Evolutionary conservation across 2,888 invertebrate species (phyloP).

Genomic region (Timandra comae): DNA sequence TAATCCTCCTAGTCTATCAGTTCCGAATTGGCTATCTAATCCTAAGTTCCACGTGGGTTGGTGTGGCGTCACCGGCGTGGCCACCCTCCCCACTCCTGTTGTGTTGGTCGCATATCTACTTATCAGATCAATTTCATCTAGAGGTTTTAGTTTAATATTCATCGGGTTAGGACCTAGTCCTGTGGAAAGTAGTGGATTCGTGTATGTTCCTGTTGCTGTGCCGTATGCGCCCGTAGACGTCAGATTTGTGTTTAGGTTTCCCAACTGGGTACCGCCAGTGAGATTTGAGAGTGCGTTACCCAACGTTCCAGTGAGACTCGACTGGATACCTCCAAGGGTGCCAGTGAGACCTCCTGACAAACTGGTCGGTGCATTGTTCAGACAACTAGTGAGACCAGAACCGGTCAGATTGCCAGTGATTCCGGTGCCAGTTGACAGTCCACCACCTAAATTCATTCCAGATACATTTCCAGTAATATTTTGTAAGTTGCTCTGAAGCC

Average conservation of each 20-base stretch:
- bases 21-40: slow-evolving; percentile 77
- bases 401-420: slow-evolving; percentile 71
- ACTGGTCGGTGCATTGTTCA: slow-evolving; percentile 62
- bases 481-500: slow-evolving; percentile 67
- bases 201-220: slow-evolving; percentile 73
- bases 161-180: slow-evolving; percentile 76
- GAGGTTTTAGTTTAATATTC: slow-evolving; percentile 82
- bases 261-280: slow-evolving; percentile 58
- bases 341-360: slow-evolving; percentile 60
- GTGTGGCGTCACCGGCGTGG: slow-evolving; percentile 80
- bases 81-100: slow-evolving; percentile 68
- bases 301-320: slow-evolving; percentile 57
- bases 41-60: slow-evolving; percentile 78
- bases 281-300: slow-evolving; percentile 62
- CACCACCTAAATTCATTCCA: slow-evolving; percentile 58
- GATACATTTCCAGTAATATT: slow-evolving; percentile 63
- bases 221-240: slow-evolving; percentile 56
- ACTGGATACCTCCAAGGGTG: slow-evolving; percentile 62
- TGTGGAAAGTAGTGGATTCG: slow-evolving; percentile 79
- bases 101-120: slow-evolving; percentile 72
- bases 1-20: slow-evolving; percentile 75
- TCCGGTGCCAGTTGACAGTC: slow-evolving; percentile 60
- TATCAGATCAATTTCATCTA: slow-evolving; percentile 83
- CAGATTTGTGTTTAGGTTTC: slow-evolving; percentile 60
- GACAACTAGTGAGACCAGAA: slow-evolving; percentile 61